A percentile compares a stretch with the other conserved stretches of the same genome.
Conservation (phyloP, 2,888 invertebrate genomes). For the Aromia moschata region DNA sequence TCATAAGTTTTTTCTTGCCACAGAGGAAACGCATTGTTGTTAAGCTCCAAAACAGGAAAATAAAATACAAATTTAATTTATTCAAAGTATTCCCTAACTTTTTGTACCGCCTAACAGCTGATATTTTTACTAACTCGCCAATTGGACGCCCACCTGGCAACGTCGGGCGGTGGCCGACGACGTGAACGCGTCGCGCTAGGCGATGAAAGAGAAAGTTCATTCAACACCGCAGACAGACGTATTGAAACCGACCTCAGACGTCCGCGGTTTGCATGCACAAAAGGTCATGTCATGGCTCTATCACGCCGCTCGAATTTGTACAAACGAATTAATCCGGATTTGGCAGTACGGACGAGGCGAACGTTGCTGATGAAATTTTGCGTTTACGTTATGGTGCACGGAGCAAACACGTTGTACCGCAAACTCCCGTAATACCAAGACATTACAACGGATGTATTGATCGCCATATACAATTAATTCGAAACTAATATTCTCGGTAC, state of each 20-base stretch:
- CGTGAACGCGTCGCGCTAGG: conserved; percentile 12
- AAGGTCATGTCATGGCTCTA: conserved; percentile 11
- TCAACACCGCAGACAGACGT: conserved; percentile 24
- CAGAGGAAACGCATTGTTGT: too few relatives aligned
- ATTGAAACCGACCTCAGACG: conserved; percentile 23
- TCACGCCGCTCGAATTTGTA: conserved; percentile 5
- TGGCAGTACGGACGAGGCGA: neutral
- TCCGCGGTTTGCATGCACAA: conserved; percentile 15
- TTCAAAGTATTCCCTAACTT: too few relatives aligned
- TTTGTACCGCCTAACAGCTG: too few relatives aligned
- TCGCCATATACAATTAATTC: too few relatives aligned
- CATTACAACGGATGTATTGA: too few relatives aligned
- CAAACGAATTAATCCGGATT: conserved; percentile 6
- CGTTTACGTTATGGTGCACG: neutral
- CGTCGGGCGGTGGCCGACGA: conserved; percentile 1
- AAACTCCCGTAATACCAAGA: neutral
- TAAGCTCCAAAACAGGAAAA: too few relatives aligned
- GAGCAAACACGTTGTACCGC: neutral
- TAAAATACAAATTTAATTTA: too few relatives aligned
- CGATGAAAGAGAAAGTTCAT: conserved; percentile 26
- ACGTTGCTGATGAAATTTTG: conserved; percentile 2
- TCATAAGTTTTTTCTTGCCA: too few relatives aligned
- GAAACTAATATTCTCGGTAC: too few relatives aligned
- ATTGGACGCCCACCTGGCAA: too few relatives aligned
- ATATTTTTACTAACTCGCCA: too few relatives aligned